A percentile compares a stretch with the other conserved stretches of the same genome.
phyloP scores from a whole-genome alignment of 2,113 vertebrate species.

The Bujurquina vittata region DNA sequence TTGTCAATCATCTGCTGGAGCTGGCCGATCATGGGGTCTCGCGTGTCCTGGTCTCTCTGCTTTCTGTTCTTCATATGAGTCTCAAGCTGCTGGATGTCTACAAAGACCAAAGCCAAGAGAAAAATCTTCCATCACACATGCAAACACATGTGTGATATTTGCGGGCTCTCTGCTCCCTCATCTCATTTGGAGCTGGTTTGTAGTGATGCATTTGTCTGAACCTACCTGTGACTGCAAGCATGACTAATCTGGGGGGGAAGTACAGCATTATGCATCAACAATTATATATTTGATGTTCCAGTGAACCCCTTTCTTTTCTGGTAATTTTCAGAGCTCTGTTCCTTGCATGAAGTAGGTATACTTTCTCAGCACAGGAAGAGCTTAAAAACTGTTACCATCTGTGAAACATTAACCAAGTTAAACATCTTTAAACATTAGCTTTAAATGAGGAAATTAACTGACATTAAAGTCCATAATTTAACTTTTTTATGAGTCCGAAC shows the following conservation, averaged over 20 bases:
- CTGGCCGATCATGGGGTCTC: conserved; percentile 88
- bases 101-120: background rate
- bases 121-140: background rate
- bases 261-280: background rate
- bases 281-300: background rate
- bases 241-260: background rate
- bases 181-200: background rate
- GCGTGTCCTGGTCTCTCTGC: conserved; percentile 87
- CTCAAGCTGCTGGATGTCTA: conserved; percentile 96
- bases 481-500: background rate
- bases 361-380: background rate
- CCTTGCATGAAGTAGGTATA: background rate
- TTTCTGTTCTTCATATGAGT: conserved; percentile 89
- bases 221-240: background rate
- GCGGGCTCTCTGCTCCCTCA: background rate
- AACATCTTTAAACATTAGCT: background rate
- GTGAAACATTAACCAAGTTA: background rate
- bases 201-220: background rate
- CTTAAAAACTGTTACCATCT: background rate
- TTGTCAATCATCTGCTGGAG: conserved; percentile 88
- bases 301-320: too few species aligned
- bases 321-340: background rate
- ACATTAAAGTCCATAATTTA: background rate
- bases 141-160: background rate
- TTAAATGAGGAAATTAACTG: background rate